phyloP scores from a whole-genome alignment of 2,113 vertebrate genomes.

The Clinocottus analis region DNA sequence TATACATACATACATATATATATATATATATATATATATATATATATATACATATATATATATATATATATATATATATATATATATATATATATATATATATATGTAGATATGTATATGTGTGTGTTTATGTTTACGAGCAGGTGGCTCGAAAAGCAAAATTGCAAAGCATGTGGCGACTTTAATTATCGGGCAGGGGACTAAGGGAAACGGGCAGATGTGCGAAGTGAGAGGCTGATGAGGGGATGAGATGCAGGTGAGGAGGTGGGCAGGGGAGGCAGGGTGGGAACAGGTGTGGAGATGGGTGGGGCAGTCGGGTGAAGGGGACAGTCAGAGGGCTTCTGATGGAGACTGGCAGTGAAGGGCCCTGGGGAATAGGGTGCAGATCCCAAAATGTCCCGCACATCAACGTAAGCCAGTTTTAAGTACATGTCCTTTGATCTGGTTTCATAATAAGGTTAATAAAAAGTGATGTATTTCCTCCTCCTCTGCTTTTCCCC shows the following conservation, averaged over 20 bases:
- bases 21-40: no score
- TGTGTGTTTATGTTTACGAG: neutral
- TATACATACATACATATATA: no score
- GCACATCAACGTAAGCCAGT: constrained; percentile 28
- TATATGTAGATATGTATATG: no score
- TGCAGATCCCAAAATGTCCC: constrained; percentile 36
- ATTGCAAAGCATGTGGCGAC: neutral
- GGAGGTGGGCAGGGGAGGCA: neutral
- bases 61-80: no score
- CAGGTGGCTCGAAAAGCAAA: neutral
- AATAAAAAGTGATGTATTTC: neutral
- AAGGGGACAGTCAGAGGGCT: neutral
- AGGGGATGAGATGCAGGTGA: neutral
- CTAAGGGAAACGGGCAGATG: neutral
- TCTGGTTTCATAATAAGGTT: constrained; percentile 10
- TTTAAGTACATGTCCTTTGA: constrained; percentile 3
- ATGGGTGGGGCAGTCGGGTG: neutral
- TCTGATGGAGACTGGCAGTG: neutral
- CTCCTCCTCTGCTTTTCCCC: neutral
- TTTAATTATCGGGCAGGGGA: neutral
- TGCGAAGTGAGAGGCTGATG: neutral
- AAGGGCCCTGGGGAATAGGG: neutral
- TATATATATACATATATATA: no score
- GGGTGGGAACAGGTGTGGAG: neutral
- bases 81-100: no score